These are phyloP conservation scores for Mythimna pallens DNA, from an alignment of 2,888 invertebrate genomes.

Conservation along the genomic window DNA sequence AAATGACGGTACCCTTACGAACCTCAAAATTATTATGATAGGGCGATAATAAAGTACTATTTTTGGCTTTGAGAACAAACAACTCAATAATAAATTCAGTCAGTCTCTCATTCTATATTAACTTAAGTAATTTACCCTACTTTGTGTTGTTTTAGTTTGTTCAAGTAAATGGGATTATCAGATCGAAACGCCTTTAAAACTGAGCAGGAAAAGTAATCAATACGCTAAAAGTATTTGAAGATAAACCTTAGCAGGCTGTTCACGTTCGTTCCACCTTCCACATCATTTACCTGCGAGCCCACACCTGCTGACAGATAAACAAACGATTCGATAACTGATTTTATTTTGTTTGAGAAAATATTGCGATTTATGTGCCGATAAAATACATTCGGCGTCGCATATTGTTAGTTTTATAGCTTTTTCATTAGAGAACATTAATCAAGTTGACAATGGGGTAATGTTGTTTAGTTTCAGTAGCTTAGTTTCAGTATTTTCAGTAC, in stretches of 20 bases:
- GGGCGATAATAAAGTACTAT: constrained; percentile 67
- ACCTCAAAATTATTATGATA: constrained; percentile 75
- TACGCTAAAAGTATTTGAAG: constrained; percentile 55
- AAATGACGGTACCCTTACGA: constrained; percentile 78
- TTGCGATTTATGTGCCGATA: constrained; percentile 63
- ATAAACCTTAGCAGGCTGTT: constrained; percentile 64
- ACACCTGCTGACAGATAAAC: constrained; percentile 76
- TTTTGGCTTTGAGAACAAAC: constrained; percentile 53
- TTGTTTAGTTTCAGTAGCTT: constrained; percentile 21
- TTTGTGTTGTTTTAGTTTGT: constrained; percentile 51
- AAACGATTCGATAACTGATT: constrained; percentile 77
- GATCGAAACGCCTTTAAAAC: constrained; percentile 41
- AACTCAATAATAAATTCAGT: constrained; percentile 47
- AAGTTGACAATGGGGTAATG: constrained; percentile 32
- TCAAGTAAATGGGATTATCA: constrained; percentile 46
- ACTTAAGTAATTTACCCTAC: constrained; percentile 37
- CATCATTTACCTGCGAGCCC: constrained; percentile 75
- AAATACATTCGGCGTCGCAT: constrained; percentile 52
- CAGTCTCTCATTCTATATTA: constrained; percentile 32
- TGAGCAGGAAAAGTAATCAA: constrained; percentile 48
- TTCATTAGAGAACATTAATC: constrained; percentile 51
- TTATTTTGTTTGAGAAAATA: constrained; percentile 73
- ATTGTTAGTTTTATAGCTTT: constrained; percentile 46
- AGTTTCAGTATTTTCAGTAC: constrained; percentile 1
- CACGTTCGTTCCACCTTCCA: constrained; percentile 73